Conservation (phyloP, 2,113 vertebrate species). For the Dolichallabes microphthalmus region DNA sequence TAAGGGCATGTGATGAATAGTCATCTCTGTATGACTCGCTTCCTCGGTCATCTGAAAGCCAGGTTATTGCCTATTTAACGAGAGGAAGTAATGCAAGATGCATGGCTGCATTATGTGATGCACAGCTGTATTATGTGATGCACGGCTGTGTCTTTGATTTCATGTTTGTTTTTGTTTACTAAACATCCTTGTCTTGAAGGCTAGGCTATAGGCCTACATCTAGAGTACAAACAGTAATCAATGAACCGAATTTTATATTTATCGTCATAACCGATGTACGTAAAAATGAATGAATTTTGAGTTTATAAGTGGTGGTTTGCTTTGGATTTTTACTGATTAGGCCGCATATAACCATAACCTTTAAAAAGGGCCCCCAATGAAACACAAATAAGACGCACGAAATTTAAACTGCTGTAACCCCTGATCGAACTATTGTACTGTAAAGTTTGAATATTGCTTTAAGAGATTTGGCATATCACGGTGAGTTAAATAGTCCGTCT, state of each 20-base stretch:
- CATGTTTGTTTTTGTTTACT: not conserved
- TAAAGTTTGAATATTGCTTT: not conserved
- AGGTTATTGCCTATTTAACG: not conserved
- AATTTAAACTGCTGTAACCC: not conserved
- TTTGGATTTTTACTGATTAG: not conserved
- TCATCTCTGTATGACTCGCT: conserved; percentile 18
- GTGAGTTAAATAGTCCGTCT: not conserved
- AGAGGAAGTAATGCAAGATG: not conserved
- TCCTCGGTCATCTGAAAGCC: not conserved
- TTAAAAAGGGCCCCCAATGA: not conserved
- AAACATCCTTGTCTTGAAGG: not conserved
- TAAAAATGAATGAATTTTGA: not conserved
- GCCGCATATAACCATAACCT: no score
- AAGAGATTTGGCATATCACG: not conserved
- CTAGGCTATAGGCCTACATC: not conserved
- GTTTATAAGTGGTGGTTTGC: not conserved
- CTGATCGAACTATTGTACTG: not conserved
- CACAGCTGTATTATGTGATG: not conserved
- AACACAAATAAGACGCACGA: not conserved
- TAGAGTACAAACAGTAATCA: not conserved
- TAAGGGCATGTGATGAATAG: conserved; percentile 31
- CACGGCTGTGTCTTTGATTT: not conserved
- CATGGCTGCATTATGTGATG: not conserved
- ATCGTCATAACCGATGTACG: not conserved
- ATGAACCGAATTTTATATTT: not conserved